A percentile compares a stretch with the other conserved stretches of the same genome.
phyloP scores from a whole-genome alignment of 2,113 vertebrate genomes.

The Vidua chalybeata region DNA sequence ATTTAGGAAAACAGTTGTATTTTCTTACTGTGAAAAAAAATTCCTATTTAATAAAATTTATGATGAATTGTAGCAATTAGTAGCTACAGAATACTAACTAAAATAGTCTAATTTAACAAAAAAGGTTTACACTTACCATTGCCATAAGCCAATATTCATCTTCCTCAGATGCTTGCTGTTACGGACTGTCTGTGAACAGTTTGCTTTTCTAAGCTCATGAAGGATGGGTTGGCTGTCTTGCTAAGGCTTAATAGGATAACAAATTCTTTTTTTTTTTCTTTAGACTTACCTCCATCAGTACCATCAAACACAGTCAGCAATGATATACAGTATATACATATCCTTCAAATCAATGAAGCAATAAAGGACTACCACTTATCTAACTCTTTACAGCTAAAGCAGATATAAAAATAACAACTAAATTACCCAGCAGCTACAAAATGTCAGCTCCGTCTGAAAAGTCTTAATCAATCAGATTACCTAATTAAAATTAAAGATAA shows the following conservation, averaged over 20 bases:
- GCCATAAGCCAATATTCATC: not conserved
- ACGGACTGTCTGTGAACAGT: not conserved
- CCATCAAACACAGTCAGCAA: not conserved
- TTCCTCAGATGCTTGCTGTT: not conserved
- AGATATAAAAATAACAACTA: not conserved
- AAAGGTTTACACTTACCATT: not conserved
- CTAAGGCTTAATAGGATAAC: conserved; percentile 10
- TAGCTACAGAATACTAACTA: not conserved
- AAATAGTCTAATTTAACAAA: not conserved
- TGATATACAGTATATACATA: not conserved
- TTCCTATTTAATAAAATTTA: not conserved
- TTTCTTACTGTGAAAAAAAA: not conserved
- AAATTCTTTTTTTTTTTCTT: not conserved
- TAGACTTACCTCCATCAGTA: not conserved
- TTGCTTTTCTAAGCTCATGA: not conserved
- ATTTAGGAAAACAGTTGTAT: not conserved
- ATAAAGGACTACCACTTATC: not conserved
- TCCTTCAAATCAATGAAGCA: not conserved
- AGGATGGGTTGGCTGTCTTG: not conserved
- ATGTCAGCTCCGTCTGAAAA: not conserved
- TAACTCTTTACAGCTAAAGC: not conserved
- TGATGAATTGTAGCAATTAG: not conserved
- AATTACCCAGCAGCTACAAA: conserved; percentile 36
- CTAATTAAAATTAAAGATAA: conserved; percentile 52
- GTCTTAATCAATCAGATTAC: not conserved